These are phyloP conservation scores for Phylloscopus collybita DNA, from an alignment of 2,797 vertebrate genomes.

Conservation along the genomic window DNA sequence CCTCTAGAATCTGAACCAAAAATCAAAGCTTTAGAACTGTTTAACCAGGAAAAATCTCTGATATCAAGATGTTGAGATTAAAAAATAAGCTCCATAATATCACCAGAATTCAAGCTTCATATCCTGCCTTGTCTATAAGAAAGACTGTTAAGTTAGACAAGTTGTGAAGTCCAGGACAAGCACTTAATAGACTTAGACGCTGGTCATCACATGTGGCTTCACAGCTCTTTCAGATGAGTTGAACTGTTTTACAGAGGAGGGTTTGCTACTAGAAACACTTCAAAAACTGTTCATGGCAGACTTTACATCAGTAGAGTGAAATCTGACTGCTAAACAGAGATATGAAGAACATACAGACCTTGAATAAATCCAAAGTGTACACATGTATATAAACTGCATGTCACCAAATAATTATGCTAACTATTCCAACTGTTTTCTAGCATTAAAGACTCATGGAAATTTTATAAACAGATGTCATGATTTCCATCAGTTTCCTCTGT, in stretches of 20 bases:
- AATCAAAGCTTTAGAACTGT: not conserved
- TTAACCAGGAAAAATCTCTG: not conserved
- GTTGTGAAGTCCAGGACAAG: not conserved
- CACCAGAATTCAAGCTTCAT: not conserved
- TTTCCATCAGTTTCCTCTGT: not conserved
- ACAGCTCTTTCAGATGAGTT: not conserved
- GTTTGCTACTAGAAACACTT: not conserved
- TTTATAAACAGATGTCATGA: not conserved
- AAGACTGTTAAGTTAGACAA: not conserved
- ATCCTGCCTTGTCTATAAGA: not conserved
- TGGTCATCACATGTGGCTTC: not conserved
- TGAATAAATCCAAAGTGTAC: not conserved
- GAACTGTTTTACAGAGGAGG: not conserved
- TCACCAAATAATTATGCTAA: not conserved
- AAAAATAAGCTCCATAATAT: not conserved
- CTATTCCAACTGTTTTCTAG: not conserved
- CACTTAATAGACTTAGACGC: not conserved
- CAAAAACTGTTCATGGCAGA: not conserved
- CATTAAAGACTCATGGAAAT: not conserved
- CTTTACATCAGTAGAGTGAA: not conserved
- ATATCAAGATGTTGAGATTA: not conserved
- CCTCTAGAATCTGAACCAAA: not conserved
- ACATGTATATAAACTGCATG: rapidly evolving
- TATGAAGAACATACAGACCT: not conserved
- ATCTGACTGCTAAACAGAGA: not conserved